These are phyloP conservation scores for Nipponia nippon DNA, from an alignment of 2,113 vertebrate species.

Conservation along the genomic window DNA sequence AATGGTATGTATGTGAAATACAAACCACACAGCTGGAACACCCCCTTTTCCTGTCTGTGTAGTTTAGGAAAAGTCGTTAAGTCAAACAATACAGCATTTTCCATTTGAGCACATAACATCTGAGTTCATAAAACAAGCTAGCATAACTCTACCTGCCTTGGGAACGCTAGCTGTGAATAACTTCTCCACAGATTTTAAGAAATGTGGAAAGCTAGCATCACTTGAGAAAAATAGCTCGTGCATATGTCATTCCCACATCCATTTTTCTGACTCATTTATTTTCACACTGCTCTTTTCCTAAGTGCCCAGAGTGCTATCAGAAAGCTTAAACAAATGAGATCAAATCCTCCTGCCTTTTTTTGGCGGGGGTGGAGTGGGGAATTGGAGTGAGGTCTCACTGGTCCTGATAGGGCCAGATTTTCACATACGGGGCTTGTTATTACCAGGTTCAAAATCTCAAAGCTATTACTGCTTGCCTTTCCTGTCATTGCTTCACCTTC, in stretches of 20 bases:
- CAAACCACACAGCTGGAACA: not conserved
- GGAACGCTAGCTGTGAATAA: slow-evolving; percentile 9
- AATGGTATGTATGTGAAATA: not conserved
- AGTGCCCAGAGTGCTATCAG: not conserved
- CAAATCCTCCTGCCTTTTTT: not conserved
- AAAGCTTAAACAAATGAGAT: not conserved
- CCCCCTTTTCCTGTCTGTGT: not conserved
- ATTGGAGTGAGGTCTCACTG: not conserved
- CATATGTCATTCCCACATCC: slow-evolving; percentile 23
- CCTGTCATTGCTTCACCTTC: not conserved
- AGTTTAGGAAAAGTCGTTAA: not conserved
- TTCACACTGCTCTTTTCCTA: not conserved
- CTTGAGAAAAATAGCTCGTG: slow-evolving; percentile 4
- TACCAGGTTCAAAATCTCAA: not conserved
- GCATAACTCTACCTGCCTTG: not conserved
- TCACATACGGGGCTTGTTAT: not conserved
- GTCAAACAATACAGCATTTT: slow-evolving; percentile 12
- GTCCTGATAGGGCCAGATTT: not conserved
- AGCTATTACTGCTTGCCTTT: not conserved
- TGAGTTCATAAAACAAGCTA: not conserved
- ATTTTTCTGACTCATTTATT: slow-evolving; percentile 35
- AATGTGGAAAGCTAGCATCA: not conserved
- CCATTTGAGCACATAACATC: not conserved
- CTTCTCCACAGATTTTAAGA: not conserved
- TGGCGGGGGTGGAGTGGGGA: not conserved